A percentile compares a stretch with the other conserved stretches of the same genome.
Conservation (phyloP, 2,113 vertebrate species). For the Tonatia bakeri region DNA sequence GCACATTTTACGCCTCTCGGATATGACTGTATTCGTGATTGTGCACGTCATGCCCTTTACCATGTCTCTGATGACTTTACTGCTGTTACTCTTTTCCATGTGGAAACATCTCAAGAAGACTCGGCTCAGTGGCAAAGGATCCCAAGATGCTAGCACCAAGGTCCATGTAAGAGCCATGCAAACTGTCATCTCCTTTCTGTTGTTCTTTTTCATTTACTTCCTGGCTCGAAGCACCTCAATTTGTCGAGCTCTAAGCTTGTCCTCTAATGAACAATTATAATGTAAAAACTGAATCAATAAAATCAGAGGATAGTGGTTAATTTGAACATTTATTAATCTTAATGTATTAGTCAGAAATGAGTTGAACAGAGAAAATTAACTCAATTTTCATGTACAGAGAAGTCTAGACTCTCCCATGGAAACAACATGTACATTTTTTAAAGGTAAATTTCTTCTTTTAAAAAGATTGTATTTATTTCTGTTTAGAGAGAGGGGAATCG, state of each 20-base stretch:
- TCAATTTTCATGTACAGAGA: neutral
- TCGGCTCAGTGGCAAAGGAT: neutral
- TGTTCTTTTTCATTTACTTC: neutral
- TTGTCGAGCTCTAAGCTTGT: neutral
- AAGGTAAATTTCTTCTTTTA: neutral
- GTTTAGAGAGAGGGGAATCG: no score
- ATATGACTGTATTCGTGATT: rapidly evolving
- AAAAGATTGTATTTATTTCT: no score
- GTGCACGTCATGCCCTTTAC: neutral
- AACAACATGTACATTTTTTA: neutral
- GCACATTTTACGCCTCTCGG: rapidly evolving
- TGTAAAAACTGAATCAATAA: neutral
- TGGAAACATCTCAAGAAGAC: constrained; percentile 44
- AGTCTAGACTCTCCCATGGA: neutral
- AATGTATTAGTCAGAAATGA: neutral
- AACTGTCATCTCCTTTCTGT: constrained; percentile 39
- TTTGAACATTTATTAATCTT: neutral
- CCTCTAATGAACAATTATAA: neutral
- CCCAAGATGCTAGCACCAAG: neutral
- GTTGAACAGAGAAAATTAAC: neutral
- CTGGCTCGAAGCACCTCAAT: neutral
- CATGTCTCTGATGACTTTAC: neutral
- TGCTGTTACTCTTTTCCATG: constrained; percentile 36
- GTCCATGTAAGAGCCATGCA: constrained; percentile 16
- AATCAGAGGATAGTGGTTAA: neutral